Conservation (phyloP, 2,113 vertebrate species). For the Tetrao urogallus region DNA sequence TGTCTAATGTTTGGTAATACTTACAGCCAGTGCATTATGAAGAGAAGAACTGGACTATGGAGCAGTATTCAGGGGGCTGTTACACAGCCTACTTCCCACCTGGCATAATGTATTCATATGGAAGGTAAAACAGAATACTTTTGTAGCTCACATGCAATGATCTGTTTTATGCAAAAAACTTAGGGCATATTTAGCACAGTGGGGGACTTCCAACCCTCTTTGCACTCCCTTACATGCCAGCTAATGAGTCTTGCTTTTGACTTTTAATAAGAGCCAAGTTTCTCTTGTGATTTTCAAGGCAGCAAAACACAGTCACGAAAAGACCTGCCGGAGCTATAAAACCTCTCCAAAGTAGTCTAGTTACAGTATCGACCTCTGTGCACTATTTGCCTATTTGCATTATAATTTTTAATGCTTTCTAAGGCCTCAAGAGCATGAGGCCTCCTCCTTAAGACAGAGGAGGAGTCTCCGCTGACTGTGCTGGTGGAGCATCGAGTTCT, state of each 20-base stretch:
- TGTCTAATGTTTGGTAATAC: conserved; percentile 31
- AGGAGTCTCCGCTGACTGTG: background rate
- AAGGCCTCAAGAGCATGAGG: background rate
- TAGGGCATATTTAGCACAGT: background rate
- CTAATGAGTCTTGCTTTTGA: background rate
- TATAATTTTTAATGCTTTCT: background rate
- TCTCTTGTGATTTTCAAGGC: background rate
- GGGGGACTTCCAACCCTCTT: background rate
- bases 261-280: background rate
- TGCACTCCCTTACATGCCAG: background rate
- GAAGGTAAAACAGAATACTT: conserved; percentile 80
- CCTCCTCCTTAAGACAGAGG: background rate
- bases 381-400: background rate
- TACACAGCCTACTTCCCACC: conserved; percentile 94
- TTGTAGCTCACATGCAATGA: background rate
- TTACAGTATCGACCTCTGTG: background rate
- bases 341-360: background rate
- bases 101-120: conserved; percentile 90
- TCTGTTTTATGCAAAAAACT: background rate
- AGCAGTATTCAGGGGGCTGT: conserved; percentile 95
- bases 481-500: background rate
- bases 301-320: background rate
- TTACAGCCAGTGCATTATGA: conserved; percentile 94
- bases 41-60: conserved; percentile 95
- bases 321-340: background rate